Base-by-base conservation (phyloP, 2,113 vertebrate species). In the Anhinga anhinga region DNA sequence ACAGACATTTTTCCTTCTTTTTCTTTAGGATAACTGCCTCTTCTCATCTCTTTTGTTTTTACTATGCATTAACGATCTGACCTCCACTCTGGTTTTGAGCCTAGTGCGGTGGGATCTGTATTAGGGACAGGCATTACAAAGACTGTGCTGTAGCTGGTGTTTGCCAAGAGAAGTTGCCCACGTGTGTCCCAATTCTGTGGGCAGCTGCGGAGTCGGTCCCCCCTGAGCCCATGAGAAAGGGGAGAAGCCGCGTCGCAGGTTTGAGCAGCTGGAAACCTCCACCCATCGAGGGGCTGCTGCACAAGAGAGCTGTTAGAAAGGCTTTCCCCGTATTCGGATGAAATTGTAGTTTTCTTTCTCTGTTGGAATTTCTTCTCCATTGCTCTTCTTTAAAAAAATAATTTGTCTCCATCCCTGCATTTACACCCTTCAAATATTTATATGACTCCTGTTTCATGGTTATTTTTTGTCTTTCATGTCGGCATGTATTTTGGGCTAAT, bases 31-130 rank as follows among this genome's bases (percentile, higher is more conserved):
- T 82, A 67, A 40, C 82, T 73, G 81, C 70, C 74, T 78, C 23
- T 65, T 82, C 73, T 76, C 79, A 29, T 71, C 26, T 40, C 38
- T 82, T 19, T 58, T 82, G 19, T 88, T 94, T 91, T 94, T 82
- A 42, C 55, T 11, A 2, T 36, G 14, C 67, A 22, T 93, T 81
- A 82, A 53, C 2, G 6, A 25, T 69, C 52, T 83, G 55, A 66
- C 38, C 21, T 90, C 26, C 36, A 8, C 73, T 42, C 56, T 62
- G 38, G 10, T 78, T 89, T 22, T 44, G 56, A 82, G 71, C 36
- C 66, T 23, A 3, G 7, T 16, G 56, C 2, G 10, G 21, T 38
- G 66, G 67, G 62, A 22, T 85, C 70, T 71, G 15, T 30, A 3
- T 49, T 22, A 44, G 82, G 73, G 52, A 36, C 44, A 19, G 53